Conservation (phyloP, 2,888 invertebrate species). For the Spialia ferax region DNA sequence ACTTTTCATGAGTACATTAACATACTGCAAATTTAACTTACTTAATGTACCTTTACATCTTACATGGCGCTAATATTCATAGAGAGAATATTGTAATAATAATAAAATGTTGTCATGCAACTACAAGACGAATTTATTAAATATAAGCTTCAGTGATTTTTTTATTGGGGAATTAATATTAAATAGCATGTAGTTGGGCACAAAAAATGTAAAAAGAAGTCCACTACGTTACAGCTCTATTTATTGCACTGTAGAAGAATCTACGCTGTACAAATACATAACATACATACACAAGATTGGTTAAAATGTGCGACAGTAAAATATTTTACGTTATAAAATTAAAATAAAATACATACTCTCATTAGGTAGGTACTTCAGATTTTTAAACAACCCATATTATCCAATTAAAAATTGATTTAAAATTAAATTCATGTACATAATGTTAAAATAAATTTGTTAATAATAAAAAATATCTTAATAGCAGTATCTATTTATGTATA, state of each 20-base stretch:
- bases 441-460: background rate
- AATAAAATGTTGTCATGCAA: conserved; percentile 26
- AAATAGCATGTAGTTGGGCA: conserved; percentile 13
- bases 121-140: conserved; percentile 32
- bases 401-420: conserved; percentile 7
- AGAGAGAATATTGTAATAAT: conserved; percentile 29
- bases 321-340: background rate
- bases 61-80: conserved; percentile 35
- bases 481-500: background rate
- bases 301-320: conserved; percentile 30
- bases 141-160: conserved; percentile 23
- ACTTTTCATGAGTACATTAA: conserved; percentile 29
- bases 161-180: conserved; percentile 9
- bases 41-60: conserved; percentile 25
- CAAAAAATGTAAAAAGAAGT: conserved; percentile 13
- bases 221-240: conserved; percentile 11
- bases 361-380: conserved; percentile 3
- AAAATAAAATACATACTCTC: background rate
- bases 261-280: conserved; percentile 20
- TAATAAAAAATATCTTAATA: background rate
- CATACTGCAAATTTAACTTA: conserved; percentile 30
- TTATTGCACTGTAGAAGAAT: conserved; percentile 17
- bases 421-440: background rate
- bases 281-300: conserved; percentile 22
- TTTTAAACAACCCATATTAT: conserved; percentile 13